These are phyloP conservation scores for sheep (Ovis aries) DNA, from an alignment of 2,113 vertebrate genomes.

Conservation along the genomic window ARS-UI_Ramb_v3.0 NC_056058.1:100594501-100595000, in stretches of 20 bases:
- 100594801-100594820: neutral
- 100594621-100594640: neutral
- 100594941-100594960: conserved; percentile 5
- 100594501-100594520: neutral
- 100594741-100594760: neutral
- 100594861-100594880: neutral
- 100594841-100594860: neutral
- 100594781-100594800: neutral
- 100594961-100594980: conserved; percentile 39
- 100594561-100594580: neutral
- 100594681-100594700: neutral
- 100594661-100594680: neutral
- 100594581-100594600: neutral
- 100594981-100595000: conserved; percentile 13
- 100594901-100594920: neutral
- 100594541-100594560: neutral
- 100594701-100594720: neutral
- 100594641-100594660: neutral
- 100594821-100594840: neutral
- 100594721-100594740: neutral
- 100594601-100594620: neutral
- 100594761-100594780: neutral
- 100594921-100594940: neutral
- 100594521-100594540: neutral
- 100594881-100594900: neutral